Base-by-base conservation (phyloP, 2,888 invertebrate genomes). In the Drosophila barbarae region DNA sequence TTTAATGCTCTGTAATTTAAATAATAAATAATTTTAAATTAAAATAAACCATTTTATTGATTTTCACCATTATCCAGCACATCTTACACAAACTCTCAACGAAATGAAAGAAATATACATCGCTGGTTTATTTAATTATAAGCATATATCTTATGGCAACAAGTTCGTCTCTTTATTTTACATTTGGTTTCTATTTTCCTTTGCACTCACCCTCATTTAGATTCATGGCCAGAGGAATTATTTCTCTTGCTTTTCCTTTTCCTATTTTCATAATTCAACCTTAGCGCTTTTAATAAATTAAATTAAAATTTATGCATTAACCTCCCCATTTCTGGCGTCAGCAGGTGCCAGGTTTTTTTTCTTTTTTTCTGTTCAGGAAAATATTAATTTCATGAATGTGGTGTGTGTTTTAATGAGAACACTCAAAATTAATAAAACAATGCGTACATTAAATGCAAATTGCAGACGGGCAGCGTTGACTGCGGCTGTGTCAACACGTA, bases 371-470 rank as follows among this genome's bases (percentile, higher is more conserved):
- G 18, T 49, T 38, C 56, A 30, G 32, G 42, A 8, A 50, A 69
- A 57, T 57, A 57, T 68, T 69, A 69, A 66, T 66, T 69, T 59
- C 66, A 46, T 46, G 71, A 72, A 74, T 72, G 77, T 69, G 61
- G 77, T 71, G 67, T 73, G 68, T 68, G 61, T 69, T 80, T 75
- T 77, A 81, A 81, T 77, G 84, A 72, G 73, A 67, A 72, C 78
- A 85, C 85, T 85, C 67, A 63, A 82, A 82, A 82, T 84, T 82
- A 82, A 85, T 85, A 85, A 84, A 82, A 84, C 79, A 81, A 76
- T 75, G 71, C 84, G 69, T 68, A 73, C 72, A 84, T 77, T 82
- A 84, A 76, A 81, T 81, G 86, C 84, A 81, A 81, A 81, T 85
- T 75, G 82, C 76, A 84, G 69, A 51, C 61, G 41, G 32, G n/a